phyloP scores from a whole-genome alignment of 2,797 vertebrate genomes.

The Triplophysa yarkandensis region DNA sequence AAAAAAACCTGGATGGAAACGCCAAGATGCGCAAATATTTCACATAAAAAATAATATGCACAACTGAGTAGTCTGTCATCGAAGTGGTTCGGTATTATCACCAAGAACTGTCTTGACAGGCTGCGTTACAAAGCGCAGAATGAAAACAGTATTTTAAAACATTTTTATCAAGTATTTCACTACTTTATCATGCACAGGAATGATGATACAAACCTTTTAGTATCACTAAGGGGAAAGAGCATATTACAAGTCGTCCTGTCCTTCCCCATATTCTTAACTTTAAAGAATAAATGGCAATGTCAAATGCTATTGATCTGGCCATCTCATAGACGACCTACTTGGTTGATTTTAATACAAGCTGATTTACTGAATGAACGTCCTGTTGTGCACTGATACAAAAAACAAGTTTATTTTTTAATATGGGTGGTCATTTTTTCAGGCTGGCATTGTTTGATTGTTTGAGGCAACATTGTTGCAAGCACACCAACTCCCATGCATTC shows the following conservation, averaged over 20 bases:
- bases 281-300: neutral
- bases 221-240: neutral
- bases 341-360: constrained; percentile 4
- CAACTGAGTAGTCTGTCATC: too few relatives aligned
- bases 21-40: too few relatives aligned
- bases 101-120: too few relatives aligned
- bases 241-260: neutral
- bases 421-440: constrained; percentile 54
- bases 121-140: too few relatives aligned
- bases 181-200: too few relatives aligned
- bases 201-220: neutral
- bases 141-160: too few relatives aligned
- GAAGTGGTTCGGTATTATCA: too few relatives aligned
- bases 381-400: constrained; percentile 4
- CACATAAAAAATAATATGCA: too few relatives aligned
- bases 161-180: neutral
- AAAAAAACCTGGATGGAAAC: too few relatives aligned
- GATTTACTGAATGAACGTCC: constrained; percentile 34
- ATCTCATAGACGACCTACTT: neutral
- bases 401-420: constrained; percentile 59
- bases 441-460: constrained; percentile 61
- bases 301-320: neutral
- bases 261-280: neutral
- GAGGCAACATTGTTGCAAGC: constrained; percentile 58
- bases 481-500: constrained; percentile 56